phyloP scores from a whole-genome alignment of 2,888 invertebrate genomes.

The Galeopsomyia nigrocyanea region DNA sequence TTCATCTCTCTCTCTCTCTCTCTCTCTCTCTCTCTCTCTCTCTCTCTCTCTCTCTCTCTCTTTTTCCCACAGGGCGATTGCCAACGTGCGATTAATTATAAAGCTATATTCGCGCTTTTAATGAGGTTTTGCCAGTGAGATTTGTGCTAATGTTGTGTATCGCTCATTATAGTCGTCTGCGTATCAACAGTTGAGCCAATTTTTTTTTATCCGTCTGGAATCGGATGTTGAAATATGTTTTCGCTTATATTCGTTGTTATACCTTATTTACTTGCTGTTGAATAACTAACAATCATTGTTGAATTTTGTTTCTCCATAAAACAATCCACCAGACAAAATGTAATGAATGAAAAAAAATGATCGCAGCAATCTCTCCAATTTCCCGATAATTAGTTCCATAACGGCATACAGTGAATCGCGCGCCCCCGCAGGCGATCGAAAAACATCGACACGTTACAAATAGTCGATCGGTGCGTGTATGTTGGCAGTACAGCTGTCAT shows the following conservation, averaged over 20 bases:
- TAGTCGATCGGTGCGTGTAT: constrained; percentile 54
- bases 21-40: not conserved
- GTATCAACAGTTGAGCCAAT: no score
- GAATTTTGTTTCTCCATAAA: no score
- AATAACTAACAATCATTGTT: no score
- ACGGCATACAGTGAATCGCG: not conserved
- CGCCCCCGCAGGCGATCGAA: not conserved
- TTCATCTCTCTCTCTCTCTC: no score
- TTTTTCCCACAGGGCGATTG: constrained; percentile 26
- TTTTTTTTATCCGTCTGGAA: no score
- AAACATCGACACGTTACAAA: constrained; percentile 17
- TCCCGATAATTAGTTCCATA: constrained; percentile 25
- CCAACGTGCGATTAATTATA: constrained; percentile 13
- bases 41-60: not conserved
- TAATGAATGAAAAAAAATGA: not conserved
- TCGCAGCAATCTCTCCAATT: constrained; percentile 11
- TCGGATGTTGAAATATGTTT: no score
- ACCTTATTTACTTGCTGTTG: no score
- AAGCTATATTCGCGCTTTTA: not conserved
- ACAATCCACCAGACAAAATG: no score
- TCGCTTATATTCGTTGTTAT: no score
- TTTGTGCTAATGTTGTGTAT: no score
- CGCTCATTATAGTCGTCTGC: no score
- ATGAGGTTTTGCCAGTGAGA: no score
- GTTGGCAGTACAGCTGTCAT: constrained; percentile 61